Evolutionary conservation across 1,140 invertebrate species (phyloP), one percentile per base, ranked within the genome.

Genomic region (Eupristina koningsbergeri): DNA sequence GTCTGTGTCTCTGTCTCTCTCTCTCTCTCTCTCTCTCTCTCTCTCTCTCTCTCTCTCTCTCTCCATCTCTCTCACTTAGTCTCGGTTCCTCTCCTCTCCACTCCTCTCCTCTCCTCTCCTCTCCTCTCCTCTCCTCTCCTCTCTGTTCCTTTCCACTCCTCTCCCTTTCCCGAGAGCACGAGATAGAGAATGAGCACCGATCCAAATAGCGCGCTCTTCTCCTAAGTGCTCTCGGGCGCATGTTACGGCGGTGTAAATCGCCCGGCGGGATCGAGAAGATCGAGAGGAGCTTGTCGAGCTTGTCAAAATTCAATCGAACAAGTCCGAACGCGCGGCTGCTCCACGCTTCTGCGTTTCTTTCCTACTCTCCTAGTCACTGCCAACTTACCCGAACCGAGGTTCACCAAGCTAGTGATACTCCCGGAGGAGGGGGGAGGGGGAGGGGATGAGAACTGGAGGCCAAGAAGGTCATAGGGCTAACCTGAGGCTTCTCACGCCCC

Each of bases 401-500:
- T 53, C 47, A 39, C 61, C 77, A 71, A 36, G 26, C 67, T 71
- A 41, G n/a, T n/a, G n/a, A n/a, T n/a, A n/a, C n/a, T n/a, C n/a
- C n/a, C 67, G 22, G 36, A 5, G n/a, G 36, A 71, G 67, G 5
- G 77, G n/a, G 22, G 76, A 64, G 47, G 39, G 74, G 34, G 75
- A 77, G 41, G 47, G 64, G 39, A 26, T 29, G 5, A 45, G 50
- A 77, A 41, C 26, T 26, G 15, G 64, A 88, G 89, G 90, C 87
- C 88, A 88, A 87, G 88, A 89, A 90, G 91, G 91, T 92, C 91
- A 91, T 90, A 92, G 91, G 91, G 90, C 91, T 90, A 91, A 91
- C n/a, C n/a, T n/a, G 90, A 91, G 90, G 91, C 91, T 92, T 92
- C 91, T 92, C 91, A 92, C 91, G 91, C 91, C 91, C 91, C 90